Evolutionary conservation across 2,888 invertebrate genomes (phyloP).

Genomic region (Blastobasis adustella): DNA sequence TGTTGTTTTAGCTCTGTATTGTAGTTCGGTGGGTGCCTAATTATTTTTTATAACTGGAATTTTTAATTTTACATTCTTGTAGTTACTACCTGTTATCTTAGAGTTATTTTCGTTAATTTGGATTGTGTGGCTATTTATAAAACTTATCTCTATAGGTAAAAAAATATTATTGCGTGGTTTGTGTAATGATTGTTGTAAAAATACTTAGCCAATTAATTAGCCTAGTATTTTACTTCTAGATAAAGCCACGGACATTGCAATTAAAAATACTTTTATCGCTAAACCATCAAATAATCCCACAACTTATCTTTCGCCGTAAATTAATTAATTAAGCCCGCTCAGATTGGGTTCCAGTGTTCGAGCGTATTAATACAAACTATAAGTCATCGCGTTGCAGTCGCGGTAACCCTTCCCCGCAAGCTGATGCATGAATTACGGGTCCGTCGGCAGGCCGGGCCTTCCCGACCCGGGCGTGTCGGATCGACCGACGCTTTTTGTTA

Average conservation of each 20-base stretch:
- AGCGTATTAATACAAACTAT: conserved; percentile 64
- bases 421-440: conserved; percentile 30
- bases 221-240: not conserved
- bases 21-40: not conserved
- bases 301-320: conserved; percentile 9
- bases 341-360: conserved; percentile 57
- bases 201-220: not conserved
- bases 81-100: too few species aligned
- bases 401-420: conserved; percentile 53
- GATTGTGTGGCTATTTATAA: too few species aligned
- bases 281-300: too few species aligned
- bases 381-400: conserved; percentile 61
- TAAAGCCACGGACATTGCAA: too few species aligned
- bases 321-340: conserved; percentile 57
- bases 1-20: not conserved
- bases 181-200: too few species aligned
- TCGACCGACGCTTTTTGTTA: conserved; percentile 67
- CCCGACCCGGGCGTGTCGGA: conserved; percentile 44
- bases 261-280: too few species aligned
- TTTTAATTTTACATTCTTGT: not conserved
- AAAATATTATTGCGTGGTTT: too few species aligned
- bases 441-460: conserved; percentile 28
- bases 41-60: not conserved
- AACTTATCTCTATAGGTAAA: too few species aligned
- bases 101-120: too few species aligned